These are phyloP conservation scores for Apamea epomidion DNA, from an alignment of 2,888 invertebrate species.

Conservation along the genomic window DNA sequence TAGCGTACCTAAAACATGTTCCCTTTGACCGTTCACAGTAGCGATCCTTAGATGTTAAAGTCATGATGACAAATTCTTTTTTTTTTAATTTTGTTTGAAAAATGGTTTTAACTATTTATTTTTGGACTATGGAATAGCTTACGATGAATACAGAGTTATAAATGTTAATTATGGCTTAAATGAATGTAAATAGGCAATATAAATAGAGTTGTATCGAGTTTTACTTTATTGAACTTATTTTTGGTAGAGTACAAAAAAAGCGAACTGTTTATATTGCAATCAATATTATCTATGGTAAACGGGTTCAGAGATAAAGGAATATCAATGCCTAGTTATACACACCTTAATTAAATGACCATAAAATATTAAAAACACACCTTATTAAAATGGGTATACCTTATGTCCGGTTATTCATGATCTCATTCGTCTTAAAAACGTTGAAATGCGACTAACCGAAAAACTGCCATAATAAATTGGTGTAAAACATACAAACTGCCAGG, in stretches of 20 bases:
- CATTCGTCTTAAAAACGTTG: conserved; percentile 2
- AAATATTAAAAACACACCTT: not conserved
- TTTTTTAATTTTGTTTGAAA: too few relatives aligned
- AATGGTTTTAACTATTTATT: not conserved
- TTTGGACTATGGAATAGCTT: not conserved
- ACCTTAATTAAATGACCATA: not conserved
- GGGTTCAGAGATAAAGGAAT: not conserved
- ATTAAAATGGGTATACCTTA: not conserved
- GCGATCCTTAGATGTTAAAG: not conserved
- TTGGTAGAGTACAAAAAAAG: not conserved
- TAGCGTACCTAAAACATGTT: not conserved
- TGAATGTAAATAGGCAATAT: not conserved
- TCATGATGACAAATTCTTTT: not conserved
- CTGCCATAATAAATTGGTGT: not conserved
- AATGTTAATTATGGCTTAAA: not conserved
- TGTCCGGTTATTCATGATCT: conserved; percentile 14
- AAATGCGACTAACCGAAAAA: not conserved
- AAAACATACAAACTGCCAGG: not conserved
- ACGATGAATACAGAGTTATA: not conserved
- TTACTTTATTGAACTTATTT: not conserved
- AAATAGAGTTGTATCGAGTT: not conserved
- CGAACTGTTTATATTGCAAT: not conserved
- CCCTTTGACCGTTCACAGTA: not conserved
- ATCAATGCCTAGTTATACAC: not conserved
- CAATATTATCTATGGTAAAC: not conserved